Percentiles rank a stretch among this genome's conserved stretches.
These are phyloP conservation scores for Hirudinaria manillensis DNA, from an alignment of 2,888 invertebrate species.

Conservation along the genomic window DNA sequence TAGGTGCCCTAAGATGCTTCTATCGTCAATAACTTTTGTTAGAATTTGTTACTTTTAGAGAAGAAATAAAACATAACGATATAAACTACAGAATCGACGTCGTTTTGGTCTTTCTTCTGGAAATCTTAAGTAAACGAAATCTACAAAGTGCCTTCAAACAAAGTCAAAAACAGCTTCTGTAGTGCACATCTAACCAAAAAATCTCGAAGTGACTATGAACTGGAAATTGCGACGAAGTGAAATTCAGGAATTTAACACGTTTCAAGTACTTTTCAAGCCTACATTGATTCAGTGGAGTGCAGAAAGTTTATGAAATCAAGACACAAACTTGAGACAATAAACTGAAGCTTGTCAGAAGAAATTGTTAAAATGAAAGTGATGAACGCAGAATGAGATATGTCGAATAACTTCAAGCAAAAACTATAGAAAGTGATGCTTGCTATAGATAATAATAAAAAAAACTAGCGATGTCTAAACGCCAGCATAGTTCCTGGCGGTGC, in stretches of 20 bases:
- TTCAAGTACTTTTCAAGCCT: slow-evolving; percentile 11
- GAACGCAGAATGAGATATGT: slow-evolving; percentile 10
- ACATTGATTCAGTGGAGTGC: not conserved
- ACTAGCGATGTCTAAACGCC: slow-evolving; percentile 2
- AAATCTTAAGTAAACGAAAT: too few relatives aligned
- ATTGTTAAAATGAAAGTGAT: slow-evolving; percentile 15
- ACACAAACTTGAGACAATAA: not conserved
- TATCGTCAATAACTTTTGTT: too few relatives aligned
- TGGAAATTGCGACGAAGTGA: too few relatives aligned
- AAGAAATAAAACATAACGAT: too few relatives aligned
- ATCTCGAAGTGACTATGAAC: too few relatives aligned
- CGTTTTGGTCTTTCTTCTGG: too few relatives aligned
- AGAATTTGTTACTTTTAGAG: too few relatives aligned
- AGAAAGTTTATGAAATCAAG: not conserved
- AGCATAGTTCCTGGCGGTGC: not conserved
- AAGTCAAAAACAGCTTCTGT: too few relatives aligned
- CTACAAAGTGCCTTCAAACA: too few relatives aligned
- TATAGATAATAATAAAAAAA: not conserved
- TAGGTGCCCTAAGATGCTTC: too few relatives aligned
- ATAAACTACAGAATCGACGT: too few relatives aligned
- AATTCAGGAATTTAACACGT: not conserved
- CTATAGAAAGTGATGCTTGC: not conserved
- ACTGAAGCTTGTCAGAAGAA: slow-evolving; percentile 13
- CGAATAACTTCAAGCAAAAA: slow-evolving; percentile 8
- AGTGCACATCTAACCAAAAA: too few relatives aligned